Percentiles rank a stretch among this genome's conserved stretches.
Evolutionary conservation across 2,113 vertebrate genomes (phyloP).

Genomic region (Serilophus lunatus): DNA sequence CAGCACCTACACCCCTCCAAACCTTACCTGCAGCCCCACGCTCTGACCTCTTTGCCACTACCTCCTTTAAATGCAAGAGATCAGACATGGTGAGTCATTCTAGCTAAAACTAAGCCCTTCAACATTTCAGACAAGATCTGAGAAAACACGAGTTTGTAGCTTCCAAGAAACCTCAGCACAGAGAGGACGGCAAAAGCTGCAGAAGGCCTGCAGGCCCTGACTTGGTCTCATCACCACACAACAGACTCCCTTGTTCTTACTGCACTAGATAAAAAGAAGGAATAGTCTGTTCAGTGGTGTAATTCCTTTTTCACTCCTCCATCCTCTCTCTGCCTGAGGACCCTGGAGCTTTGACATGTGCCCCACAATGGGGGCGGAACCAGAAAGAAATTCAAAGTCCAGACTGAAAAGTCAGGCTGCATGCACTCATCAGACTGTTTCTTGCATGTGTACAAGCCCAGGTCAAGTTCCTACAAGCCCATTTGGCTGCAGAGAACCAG

Average conservation of each 20-base stretch:
- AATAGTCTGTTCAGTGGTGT: neutral
- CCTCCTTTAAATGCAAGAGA: neutral
- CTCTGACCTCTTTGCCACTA: neutral
- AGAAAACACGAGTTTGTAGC: neutral
- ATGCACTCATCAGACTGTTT: neutral
- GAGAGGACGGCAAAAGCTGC: neutral
- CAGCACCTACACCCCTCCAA: neutral
- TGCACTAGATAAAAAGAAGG: neutral
- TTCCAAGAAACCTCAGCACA: neutral
- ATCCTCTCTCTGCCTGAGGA: neutral
- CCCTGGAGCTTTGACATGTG: neutral
- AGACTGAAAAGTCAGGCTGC: neutral
- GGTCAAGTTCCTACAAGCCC: neutral
- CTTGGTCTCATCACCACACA: neutral
- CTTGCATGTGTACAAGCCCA: neutral
- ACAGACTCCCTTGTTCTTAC: neutral
- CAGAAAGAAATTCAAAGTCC: neutral
- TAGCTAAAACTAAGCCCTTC: neutral
- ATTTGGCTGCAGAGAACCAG: neutral
- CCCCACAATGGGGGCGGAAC: neutral
- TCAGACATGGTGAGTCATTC: neutral
- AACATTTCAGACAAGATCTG: neutral
- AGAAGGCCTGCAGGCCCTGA: neutral
- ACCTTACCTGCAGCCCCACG: neutral
- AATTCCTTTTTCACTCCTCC: neutral